These are phyloP conservation scores for Xenops minutus DNA, from an alignment of 2,797 vertebrate species.

Conservation along the genomic window DNA sequence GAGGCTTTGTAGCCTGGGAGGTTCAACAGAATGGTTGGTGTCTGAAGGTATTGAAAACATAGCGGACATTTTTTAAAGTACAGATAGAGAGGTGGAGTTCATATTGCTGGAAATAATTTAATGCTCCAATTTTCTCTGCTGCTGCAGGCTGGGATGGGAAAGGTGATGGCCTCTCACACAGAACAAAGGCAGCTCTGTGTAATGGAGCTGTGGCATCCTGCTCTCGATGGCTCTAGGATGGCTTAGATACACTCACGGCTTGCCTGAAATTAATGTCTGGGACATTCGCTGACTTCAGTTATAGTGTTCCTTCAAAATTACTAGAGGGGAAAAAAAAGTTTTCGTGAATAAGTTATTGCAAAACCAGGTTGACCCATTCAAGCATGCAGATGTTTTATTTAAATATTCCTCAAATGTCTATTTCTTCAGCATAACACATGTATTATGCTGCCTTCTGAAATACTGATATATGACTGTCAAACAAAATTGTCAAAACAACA, in stretches of 20 bases:
- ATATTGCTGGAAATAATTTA: not conserved
- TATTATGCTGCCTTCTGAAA: constrained; percentile 79
- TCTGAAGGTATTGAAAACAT: not conserved
- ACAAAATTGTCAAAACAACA: constrained; percentile 81
- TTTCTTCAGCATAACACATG: constrained; percentile 79
- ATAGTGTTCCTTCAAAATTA: not conserved
- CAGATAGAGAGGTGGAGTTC: not conserved
- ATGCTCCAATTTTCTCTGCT: not conserved
- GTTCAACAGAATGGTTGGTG: not conserved
- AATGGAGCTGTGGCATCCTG: not conserved
- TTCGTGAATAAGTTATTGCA: constrained; percentile 63
- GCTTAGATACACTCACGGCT: not conserved
- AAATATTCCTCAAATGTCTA: constrained; percentile 82
- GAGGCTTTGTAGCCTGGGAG: not conserved
- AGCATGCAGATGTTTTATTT: constrained; percentile 86
- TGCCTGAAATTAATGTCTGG: not conserved
- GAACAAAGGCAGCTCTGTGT: not conserved
- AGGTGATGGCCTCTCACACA: not conserved
- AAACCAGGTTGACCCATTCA: constrained; percentile 74
- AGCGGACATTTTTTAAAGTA: not conserved
- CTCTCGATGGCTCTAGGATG: not conserved
- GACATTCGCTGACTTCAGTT: not conserved
- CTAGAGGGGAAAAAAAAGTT: not conserved
- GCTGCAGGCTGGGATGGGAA: not conserved
- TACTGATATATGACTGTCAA: constrained; percentile 77